Conservation (phyloP, 1,140 invertebrate genomes). For the Tetranychus urticae region DNA sequence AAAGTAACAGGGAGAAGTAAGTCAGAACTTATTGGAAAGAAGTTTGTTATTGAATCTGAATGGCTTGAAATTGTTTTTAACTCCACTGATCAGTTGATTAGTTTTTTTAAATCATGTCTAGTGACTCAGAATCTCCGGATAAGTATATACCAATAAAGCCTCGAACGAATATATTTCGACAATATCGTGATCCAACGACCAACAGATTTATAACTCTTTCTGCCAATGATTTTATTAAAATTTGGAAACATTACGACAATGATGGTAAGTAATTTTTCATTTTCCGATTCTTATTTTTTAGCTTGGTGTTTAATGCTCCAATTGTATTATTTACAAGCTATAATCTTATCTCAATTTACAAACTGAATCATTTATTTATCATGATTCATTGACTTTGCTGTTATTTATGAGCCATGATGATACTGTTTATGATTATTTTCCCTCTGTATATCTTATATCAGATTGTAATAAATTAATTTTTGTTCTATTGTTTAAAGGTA, state of each 20-base stretch:
- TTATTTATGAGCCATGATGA: background rate
- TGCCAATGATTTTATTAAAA: background rate
- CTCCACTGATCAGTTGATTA: too few relatives aligned
- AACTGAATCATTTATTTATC: background rate
- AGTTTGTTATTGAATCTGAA: too few relatives aligned
- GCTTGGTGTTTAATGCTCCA: background rate
- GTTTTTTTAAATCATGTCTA: too few relatives aligned
- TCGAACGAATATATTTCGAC: background rate
- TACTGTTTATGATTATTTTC: background rate
- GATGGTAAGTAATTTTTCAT: background rate
- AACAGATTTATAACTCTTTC: background rate
- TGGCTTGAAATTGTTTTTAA: too few relatives aligned
- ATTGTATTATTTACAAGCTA: background rate
- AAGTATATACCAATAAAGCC: background rate
- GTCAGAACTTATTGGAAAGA: too few relatives aligned
- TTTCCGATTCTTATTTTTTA: background rate
- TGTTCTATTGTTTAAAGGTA: background rate
- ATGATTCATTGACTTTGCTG: background rate
- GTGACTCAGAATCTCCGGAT: too few relatives aligned
- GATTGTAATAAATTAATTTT: background rate
- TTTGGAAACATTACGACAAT: background rate
- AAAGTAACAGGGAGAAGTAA: too few relatives aligned
- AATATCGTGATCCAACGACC: background rate
- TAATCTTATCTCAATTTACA: background rate
- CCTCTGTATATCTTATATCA: background rate